phyloP scores from a whole-genome alignment of 2,797 vertebrate species.

The Cyprinella venusta region DNA sequence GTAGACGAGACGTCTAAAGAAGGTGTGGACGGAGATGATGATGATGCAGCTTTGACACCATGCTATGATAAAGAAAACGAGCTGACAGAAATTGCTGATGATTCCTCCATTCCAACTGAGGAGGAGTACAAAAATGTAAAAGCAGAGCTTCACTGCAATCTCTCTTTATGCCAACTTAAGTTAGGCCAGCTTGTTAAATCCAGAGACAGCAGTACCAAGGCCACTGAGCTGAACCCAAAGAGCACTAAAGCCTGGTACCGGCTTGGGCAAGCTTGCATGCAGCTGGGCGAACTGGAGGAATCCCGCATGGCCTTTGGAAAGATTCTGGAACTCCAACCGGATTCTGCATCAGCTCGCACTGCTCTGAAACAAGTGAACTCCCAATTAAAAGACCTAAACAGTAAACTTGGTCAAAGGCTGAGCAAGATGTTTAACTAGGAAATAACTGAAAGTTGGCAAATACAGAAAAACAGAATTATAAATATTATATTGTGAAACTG shows the following conservation, averaged over 20 bases:
- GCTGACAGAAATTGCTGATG: background rate
- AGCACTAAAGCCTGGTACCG: constrained; percentile 87
- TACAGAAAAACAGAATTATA: background rate
- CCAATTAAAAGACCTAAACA: constrained; percentile 78
- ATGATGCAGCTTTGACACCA: constrained; percentile 37
- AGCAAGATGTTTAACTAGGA: constrained; percentile 88
- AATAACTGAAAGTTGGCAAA: background rate
- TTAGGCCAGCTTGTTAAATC: constrained; percentile 80
- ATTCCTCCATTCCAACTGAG: constrained; percentile 53
- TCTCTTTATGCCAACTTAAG: constrained; percentile 88
- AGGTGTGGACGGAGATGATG: constrained; percentile 44
- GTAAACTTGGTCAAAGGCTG: constrained; percentile 81
- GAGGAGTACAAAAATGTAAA: constrained; percentile 73
- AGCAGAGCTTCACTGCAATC: constrained; percentile 85
- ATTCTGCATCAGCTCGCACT: constrained; percentile 81
- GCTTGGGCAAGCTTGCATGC: constrained; percentile 83
- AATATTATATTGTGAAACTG: background rate
- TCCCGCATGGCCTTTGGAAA: constrained; percentile 80
- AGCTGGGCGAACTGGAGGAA: constrained; percentile 83
- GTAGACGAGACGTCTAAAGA: background rate
- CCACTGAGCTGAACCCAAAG: constrained; percentile 78
- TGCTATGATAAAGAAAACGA: constrained; percentile 18
- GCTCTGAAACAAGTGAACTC: constrained; percentile 81
- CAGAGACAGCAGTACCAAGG: constrained; percentile 79
- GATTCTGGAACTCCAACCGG: constrained; percentile 83